These are phyloP conservation scores for Formica exsecta DNA, from an alignment of 1,140 invertebrate species.

Conservation along the genomic window DNA sequence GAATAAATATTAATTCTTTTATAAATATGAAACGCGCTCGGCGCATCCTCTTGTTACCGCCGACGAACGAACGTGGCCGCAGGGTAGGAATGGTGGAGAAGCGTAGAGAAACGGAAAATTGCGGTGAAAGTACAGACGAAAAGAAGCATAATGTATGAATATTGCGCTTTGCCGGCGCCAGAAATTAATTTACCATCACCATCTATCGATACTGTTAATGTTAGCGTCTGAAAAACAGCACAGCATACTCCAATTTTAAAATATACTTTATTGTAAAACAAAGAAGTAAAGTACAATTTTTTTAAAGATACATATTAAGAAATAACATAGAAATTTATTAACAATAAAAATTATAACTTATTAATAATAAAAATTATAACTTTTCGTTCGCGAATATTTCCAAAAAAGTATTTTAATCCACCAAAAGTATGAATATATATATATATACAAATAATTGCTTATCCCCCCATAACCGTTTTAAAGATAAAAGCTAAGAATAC, in stretches of 20 bases:
- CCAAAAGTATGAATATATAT: not conserved
- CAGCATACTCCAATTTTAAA: not conserved
- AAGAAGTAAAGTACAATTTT: not conserved
- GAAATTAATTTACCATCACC: constrained; percentile 43
- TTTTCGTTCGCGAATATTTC: not conserved
- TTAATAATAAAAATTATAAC: not conserved
- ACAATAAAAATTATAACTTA: not conserved
- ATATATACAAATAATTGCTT: not conserved
- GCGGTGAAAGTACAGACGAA: constrained; percentile 29
- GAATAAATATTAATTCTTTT: constrained; percentile 73
- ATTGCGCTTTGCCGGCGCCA: constrained; percentile 8
- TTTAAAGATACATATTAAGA: not conserved
- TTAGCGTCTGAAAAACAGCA: not conserved
- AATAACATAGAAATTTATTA: not conserved
- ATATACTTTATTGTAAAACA: not conserved
- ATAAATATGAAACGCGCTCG: constrained; percentile 70
- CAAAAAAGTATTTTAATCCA: not conserved
- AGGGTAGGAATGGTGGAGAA: constrained; percentile 20
- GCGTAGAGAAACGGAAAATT: constrained; percentile 39
- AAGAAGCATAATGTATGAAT: constrained; percentile 48
- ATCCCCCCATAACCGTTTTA: not conserved
- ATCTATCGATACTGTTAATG: constrained; percentile 25
- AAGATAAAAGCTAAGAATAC: not conserved
- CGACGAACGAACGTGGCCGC: constrained; percentile 36
- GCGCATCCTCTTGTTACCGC: constrained; percentile 54